Percentiles rank a stretch among this genome's conserved stretches.
Conservation (phyloP, 2,888 invertebrate species). For the Tachina lurida region DNA sequence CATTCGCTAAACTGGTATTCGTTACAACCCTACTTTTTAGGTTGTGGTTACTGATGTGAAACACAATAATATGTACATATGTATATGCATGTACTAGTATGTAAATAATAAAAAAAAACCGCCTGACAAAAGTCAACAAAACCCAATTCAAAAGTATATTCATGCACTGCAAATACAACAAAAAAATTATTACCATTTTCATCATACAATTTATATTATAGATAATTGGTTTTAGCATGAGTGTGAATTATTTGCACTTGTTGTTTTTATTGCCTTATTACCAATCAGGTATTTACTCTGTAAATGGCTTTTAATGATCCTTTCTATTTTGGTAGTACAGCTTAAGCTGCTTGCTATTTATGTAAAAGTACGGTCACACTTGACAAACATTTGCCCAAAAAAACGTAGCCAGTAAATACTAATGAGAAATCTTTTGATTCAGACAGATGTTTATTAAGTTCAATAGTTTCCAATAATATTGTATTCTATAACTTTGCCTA, state of each 20-base stretch:
- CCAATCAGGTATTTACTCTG: conserved; percentile 64
- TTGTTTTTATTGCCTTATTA: conserved; percentile 23
- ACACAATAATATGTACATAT: no score
- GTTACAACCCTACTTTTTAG: no score
- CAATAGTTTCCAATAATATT: no score
- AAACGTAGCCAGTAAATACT: no score
- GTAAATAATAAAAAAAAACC: conserved; percentile 16
- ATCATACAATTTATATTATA: conserved; percentile 45
- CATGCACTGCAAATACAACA: conserved; percentile 56
- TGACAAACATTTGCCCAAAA: no score
- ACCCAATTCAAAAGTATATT: conserved; percentile 42
- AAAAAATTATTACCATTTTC: conserved; percentile 39
- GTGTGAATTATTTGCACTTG: conserved; percentile 33
- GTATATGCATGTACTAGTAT: background rate
- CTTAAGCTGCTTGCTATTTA: conserved; percentile 54
- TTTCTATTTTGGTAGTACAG: conserved; percentile 2
- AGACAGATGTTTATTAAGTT: no score
- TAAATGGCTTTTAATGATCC: conserved; percentile 64
- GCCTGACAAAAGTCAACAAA: conserved; percentile 54
- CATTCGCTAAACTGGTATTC: no score
- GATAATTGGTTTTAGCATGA: conserved; percentile 44
- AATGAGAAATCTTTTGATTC: no score
- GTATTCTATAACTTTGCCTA: no score
- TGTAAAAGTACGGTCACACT: no score
- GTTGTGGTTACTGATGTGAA: background rate